Conservation (phyloP, 1,140 invertebrate genomes). For the Anastatus disparis region DNA sequence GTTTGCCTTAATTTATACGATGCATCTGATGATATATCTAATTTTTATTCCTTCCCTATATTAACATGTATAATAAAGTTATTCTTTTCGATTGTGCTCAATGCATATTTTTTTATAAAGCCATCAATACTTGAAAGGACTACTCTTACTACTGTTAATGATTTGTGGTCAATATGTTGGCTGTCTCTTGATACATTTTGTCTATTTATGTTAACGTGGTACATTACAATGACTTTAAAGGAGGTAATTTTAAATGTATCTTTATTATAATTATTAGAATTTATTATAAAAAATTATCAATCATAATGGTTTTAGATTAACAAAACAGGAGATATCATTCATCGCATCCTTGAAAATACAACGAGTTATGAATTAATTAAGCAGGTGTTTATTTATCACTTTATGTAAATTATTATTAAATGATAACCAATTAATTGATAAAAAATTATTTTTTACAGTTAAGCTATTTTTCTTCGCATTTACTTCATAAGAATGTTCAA, state of each 20-base stretch:
- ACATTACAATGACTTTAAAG: constrained; percentile 30
- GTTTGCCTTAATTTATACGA: background rate
- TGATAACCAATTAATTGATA: too few relatives aligned
- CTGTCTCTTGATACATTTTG: background rate
- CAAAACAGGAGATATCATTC: background rate
- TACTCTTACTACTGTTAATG: too few relatives aligned
- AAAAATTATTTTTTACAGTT: constrained; percentile 54
- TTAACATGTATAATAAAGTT: background rate
- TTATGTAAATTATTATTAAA: too few relatives aligned
- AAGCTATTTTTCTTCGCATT: constrained; percentile 64
- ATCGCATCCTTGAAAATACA: background rate
- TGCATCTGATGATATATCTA: constrained; percentile 21
- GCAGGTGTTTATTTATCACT: background rate
- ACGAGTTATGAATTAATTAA: background rate
- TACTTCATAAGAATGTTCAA: constrained; percentile 61
- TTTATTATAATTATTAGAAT: background rate
- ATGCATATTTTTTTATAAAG: background rate
- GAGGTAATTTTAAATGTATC: constrained; percentile 37
- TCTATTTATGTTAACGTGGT: constrained; percentile 36
- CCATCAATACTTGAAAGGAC: background rate
- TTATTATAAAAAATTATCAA: too few relatives aligned
- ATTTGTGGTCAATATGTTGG: background rate
- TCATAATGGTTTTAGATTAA: background rate
- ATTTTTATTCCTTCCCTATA: constrained; percentile 42
- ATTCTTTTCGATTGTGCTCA: background rate